Conservation (phyloP, 2,888 invertebrate species). For the Selenia dentaria region DNA sequence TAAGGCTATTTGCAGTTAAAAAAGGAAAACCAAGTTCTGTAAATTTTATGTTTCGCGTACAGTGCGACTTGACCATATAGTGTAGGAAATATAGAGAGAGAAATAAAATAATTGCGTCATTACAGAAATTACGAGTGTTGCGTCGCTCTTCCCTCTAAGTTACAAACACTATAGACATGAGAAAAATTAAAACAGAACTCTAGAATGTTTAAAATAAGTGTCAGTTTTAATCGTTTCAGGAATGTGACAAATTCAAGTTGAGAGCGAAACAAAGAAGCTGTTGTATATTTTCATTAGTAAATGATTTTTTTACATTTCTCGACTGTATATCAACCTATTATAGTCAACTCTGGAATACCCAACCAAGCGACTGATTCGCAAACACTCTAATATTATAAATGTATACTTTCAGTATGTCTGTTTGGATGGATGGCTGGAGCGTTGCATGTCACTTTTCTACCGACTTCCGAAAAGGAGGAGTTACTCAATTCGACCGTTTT, state of each 20-base stretch:
- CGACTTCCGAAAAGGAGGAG: no score
- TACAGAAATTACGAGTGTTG: slow-evolving; percentile 58
- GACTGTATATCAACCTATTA: no score
- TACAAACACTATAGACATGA: slow-evolving; percentile 45
- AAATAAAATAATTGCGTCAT: slow-evolving; percentile 71
- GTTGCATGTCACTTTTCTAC: no score
- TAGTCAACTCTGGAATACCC: no score
- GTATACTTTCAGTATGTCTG: no score
- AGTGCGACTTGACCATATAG: slow-evolving; percentile 64
- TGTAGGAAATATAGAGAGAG: slow-evolving; percentile 52
- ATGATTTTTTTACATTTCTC: no score
- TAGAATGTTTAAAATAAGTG: slow-evolving; percentile 33
- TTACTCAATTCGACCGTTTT: no score
- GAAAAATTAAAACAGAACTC: slow-evolving; percentile 41
- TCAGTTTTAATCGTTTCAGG: slow-evolving; percentile 32
- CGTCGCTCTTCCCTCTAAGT: slow-evolving; percentile 51
- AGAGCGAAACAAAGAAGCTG: slow-evolving; percentile 43
- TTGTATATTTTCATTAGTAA: slow-evolving; percentile 57
- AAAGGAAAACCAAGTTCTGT: slow-evolving; percentile 51
- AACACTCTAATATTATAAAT: no score
- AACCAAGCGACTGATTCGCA: no score
- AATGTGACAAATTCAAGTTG: slow-evolving; percentile 49
- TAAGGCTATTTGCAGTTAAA: slow-evolving; percentile 32
- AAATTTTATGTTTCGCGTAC: slow-evolving; percentile 49
- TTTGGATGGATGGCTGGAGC: no score